Evolutionary conservation across 2,888 invertebrate genomes (phyloP).

Genomic region (Alcis repandata): DNA sequence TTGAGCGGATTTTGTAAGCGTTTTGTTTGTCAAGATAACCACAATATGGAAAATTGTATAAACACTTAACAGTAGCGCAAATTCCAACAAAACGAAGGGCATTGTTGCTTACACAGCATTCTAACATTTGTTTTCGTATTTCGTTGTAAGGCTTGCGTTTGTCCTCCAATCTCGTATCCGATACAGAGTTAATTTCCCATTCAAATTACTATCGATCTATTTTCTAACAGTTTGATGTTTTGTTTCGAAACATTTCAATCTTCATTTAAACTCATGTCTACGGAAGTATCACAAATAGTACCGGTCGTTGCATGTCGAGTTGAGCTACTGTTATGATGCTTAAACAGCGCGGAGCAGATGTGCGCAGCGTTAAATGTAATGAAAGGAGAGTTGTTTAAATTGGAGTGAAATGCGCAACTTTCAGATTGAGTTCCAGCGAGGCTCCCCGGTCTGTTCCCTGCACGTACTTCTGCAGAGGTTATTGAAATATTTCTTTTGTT

Average conservation of each 20-base stretch:
- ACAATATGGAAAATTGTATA: conserved; percentile 10
- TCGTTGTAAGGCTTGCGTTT: no score
- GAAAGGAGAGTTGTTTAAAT: conserved; percentile 15
- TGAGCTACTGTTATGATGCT: conserved; percentile 3
- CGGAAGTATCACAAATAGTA: no score
- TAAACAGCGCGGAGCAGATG: conserved; percentile 3
- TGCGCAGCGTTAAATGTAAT: conserved; percentile 18
- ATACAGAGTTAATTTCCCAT: no score
- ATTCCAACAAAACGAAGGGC: neutral
- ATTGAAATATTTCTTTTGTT: conserved; percentile 16
- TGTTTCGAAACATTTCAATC: no score
- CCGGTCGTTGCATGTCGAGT: neutral
- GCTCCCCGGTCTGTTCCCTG: neutral
- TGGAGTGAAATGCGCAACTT: conserved; percentile 19
- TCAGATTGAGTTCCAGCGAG: neutral
- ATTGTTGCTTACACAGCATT: no score
- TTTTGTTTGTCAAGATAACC: conserved; percentile 17
- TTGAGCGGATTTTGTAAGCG: conserved; percentile 19
- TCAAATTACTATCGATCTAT: no score
- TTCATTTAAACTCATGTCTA: no score
- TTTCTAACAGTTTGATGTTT: no score
- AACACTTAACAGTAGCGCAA: conserved; percentile 10
- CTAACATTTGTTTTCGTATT: no score
- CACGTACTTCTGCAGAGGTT: neutral
- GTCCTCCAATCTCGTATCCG: no score